Conservation (phyloP, 2,888 invertebrate genomes). For the Rhagonycha fulva region DNA sequence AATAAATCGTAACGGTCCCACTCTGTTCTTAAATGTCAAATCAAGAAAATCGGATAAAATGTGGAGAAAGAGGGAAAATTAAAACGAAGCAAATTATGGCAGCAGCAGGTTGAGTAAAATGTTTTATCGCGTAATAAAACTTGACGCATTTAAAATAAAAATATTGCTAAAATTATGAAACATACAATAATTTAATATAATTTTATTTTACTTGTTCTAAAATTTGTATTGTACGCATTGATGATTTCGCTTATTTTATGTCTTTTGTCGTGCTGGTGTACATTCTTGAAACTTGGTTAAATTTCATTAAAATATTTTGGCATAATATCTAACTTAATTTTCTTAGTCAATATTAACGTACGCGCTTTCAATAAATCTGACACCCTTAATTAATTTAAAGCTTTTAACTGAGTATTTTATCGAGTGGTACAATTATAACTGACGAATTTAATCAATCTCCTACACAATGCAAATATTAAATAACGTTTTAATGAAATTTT, state of each 20-base stretch:
- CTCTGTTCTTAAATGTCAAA: background rate
- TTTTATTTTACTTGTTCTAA: background rate
- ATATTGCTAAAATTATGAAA: background rate
- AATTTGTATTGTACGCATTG: conserved; percentile 5
- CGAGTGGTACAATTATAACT: background rate
- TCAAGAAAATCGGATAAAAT: background rate
- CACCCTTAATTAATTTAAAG: conserved; percentile 3
- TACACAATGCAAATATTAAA: background rate
- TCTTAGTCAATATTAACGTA: background rate
- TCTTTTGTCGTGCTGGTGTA: background rate
- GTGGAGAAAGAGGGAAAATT: background rate
- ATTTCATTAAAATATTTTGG: conserved; percentile 5
- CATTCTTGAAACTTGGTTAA: background rate
- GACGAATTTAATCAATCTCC: background rate
- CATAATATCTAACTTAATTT: conserved; percentile 3
- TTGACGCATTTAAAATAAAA: background rate
- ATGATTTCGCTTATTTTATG: background rate
- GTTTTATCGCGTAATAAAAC: background rate
- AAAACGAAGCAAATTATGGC: background rate
- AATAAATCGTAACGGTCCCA: background rate
- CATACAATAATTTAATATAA: background rate
- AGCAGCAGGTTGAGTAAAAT: background rate
- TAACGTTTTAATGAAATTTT: background rate
- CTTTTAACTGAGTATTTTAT: conserved; percentile 1
- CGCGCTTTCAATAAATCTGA: conserved; percentile 1